Base-by-base conservation (phyloP, 2,888 invertebrate genomes). In the Electrophaes corylata region DNA sequence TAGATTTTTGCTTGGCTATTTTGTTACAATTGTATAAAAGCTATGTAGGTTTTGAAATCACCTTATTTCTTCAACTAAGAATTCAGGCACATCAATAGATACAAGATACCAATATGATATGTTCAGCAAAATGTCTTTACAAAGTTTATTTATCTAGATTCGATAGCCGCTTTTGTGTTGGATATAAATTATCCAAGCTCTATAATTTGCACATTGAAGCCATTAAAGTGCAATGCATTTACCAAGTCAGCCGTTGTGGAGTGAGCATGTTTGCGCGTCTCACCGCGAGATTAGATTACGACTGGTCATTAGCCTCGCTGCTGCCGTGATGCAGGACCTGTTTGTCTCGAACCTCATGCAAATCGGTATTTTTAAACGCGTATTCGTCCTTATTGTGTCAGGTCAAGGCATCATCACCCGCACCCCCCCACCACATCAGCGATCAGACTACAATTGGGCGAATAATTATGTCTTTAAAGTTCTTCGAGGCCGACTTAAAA, bases 251-350 rank as follows among this genome's bases (percentile, higher is more conserved):
- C 63, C 71, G 69, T 54, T 66, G 77, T 74, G 64, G 67, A 67
- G 72, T 71, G 69, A 68, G 79, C 71, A 72, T 71, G 73, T 69
- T 73, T 70, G 64, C 71, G 61, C 73, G 71, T 67, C 64, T 65
- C 69, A 69, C 66, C 66, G 69, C 72, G 70, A 84, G 88, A 87
- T 87, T 86, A 87, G 87, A 88, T 88, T 86, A 83, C 83, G 73
- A 66, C 69, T 83, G 87, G 87, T 86, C 87, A 80, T 86, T 87
- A 84, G 81, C 86, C 84, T 72, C 57, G 70, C 73, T 72, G 73
- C 73, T 75, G 71, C 62, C 71, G 66, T 74, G 78, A 69, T 76
- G 79, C 78, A 80, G 69, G 79, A 81, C 82, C 76, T 69, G 83
- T 81, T 81, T 75, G 76, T 69, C 77, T 76, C 62, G n/a, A 72